Conservation (phyloP, 2,113 vertebrate genomes). For the Indicator indicator region DNA sequence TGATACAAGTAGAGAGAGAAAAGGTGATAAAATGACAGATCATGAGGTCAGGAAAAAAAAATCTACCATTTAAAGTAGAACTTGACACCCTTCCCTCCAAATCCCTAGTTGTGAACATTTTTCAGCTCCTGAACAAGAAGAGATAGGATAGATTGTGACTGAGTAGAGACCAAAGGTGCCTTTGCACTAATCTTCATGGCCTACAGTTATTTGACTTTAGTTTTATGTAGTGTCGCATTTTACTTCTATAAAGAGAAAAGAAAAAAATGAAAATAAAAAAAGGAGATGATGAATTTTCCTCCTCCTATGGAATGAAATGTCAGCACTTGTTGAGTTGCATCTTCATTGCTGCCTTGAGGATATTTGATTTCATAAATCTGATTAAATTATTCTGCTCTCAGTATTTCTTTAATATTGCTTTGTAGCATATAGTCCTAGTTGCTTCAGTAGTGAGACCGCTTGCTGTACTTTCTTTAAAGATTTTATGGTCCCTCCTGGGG, state of each 20-base stretch:
- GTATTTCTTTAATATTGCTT: constrained; percentile 74
- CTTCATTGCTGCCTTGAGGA: constrained; percentile 63
- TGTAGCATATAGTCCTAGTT: constrained; percentile 69
- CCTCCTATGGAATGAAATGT: constrained; percentile 52
- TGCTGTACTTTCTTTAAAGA: constrained; percentile 62
- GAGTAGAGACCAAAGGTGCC: neutral
- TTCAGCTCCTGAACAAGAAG: neutral
- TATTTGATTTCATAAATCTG: constrained; percentile 74
- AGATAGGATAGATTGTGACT: neutral
- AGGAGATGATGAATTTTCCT: neutral
- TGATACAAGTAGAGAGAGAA: neutral
- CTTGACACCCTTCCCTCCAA: neutral
- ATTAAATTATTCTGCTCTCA: constrained; percentile 73
- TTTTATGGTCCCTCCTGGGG: constrained; percentile 52
- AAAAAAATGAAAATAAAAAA: no score
- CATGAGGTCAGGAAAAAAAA: rapidly evolving
- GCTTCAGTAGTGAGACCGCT: constrained; percentile 54
- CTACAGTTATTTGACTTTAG: constrained; percentile 8
- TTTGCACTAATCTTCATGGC: neutral
- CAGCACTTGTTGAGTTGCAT: constrained; percentile 59
- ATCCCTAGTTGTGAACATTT: neutral
- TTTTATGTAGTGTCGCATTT: constrained; percentile 1
- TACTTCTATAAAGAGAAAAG: neutral
- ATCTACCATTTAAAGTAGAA: neutral
- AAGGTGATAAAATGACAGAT: neutral